Percentiles rank a stretch among this genome's conserved stretches.
These are phyloP conservation scores for Labia minor DNA, from an alignment of 2,888 invertebrate species.

Conservation along the genomic window DNA sequence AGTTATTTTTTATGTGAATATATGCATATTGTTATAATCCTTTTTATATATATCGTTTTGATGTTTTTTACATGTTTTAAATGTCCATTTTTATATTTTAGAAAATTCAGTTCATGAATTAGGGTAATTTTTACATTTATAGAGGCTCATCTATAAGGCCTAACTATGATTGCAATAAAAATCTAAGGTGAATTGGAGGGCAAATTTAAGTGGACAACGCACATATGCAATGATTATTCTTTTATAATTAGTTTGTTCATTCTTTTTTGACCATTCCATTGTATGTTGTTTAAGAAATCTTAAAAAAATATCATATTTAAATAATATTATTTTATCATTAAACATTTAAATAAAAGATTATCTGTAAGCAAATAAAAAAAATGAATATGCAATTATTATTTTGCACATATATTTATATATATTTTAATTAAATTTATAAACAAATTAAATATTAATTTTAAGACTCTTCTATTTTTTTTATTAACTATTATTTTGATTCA, in stretches of 20 bases:
- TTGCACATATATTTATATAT: too few relatives aligned
- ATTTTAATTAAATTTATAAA: too few relatives aligned
- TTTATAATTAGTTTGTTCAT: not conserved
- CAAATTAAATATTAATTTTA: too few relatives aligned
- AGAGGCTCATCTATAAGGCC: conserved; percentile 13
- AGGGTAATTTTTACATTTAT: conserved; percentile 13
- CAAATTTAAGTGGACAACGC: conserved; percentile 13
- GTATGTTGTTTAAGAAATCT: not conserved
- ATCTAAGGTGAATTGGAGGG: conserved; percentile 13
- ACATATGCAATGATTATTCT: not conserved
- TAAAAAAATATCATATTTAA: too few relatives aligned
- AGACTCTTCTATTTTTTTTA: too few relatives aligned
- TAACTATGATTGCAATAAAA: not conserved
- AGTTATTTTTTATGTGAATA: conserved; percentile 7
- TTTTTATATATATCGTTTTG: conserved; percentile 1
- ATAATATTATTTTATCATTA: not conserved
- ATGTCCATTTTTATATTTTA: conserved; percentile 13
- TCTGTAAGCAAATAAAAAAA: not conserved
- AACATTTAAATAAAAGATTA: not conserved
- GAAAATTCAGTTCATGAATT: conserved; percentile 1
- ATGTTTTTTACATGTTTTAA: not conserved
- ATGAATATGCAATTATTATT: too few relatives aligned
- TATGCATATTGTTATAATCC: conserved; percentile 13
- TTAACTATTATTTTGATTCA: too few relatives aligned
- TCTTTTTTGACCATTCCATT: not conserved